phyloP scores from a whole-genome alignment of 2,888 invertebrate species.

The Morpho deidamia region DNA sequence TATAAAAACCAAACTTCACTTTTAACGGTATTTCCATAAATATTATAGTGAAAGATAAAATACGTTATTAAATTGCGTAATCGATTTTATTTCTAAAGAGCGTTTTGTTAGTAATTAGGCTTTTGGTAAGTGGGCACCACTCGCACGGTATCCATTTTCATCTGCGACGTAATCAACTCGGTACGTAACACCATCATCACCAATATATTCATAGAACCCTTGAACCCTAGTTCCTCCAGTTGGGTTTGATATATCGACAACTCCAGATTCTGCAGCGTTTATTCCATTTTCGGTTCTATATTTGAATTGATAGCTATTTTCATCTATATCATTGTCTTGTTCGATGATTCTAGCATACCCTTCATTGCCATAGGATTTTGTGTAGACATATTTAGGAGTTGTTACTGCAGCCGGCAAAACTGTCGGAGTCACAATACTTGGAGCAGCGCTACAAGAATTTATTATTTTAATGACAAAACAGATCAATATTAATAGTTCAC shows the following conservation, averaged over 20 bases:
- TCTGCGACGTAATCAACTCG: constrained; percentile 79
- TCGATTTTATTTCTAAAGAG: constrained; percentile 5
- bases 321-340: constrained; percentile 66
- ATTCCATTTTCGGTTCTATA: constrained; percentile 83
- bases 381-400: constrained; percentile 26
- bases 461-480: no score
- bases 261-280: constrained; percentile 80
- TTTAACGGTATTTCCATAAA: background rate
- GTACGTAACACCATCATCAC: constrained; percentile 79
- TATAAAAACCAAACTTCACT: background rate
- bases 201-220: constrained; percentile 84
- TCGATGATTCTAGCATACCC: constrained; percentile 75
- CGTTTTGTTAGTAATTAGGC: constrained; percentile 6
- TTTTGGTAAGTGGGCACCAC: constrained; percentile 71
- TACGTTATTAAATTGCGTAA: background rate
- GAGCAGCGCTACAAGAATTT: no score
- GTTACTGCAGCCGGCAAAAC: constrained; percentile 36
- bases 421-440: constrained; percentile 22
- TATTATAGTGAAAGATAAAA: background rate
- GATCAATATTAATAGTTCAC: no score
- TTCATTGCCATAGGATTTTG: constrained; percentile 50
- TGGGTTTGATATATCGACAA: constrained; percentile 69
- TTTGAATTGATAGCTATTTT: constrained; percentile 79
- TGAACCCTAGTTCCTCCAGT: constrained; percentile 79
- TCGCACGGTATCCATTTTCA: constrained; percentile 78